Base-by-base conservation (phyloP, 1,140 invertebrate species). In the Dendroctonus valens region DNA sequence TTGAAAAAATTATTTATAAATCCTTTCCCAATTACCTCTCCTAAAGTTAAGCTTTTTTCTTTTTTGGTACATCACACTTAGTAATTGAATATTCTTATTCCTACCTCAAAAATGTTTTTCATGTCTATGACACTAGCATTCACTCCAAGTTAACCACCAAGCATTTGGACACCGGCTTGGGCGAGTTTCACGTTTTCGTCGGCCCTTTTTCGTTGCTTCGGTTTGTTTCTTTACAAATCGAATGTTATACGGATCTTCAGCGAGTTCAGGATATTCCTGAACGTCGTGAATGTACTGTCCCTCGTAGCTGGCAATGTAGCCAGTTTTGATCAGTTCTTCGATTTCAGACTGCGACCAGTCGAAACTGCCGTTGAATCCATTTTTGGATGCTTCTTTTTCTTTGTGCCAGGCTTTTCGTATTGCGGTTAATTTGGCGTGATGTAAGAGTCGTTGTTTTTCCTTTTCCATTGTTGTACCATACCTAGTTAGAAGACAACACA, bases 211-310 rank as follows among this genome's bases (percentile, higher is more conserved):
- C 38, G 84, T 82, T 67, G 83, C 81, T 62, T 85, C 85, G 2
- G 82, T 78, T 67, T 87, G 85, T 76, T 92, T 92, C 79, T 93
- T 94, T 8, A 90, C 84, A 75, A 96, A 94, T 26, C 57, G 11
- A 58, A 98, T 88, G 81, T 97, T 97, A 80, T 92, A 96, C 3
- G 94, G 94, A 82, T 98, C 96, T 80, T 97, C 95, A 9, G 94
- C 91, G 9, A 98, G 82, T 76, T 97, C 92, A 0, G 95, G 94
- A 82, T 94, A 97, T 12, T 88, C 81, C 70, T 89, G 87, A 12
- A 94, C 89, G 74, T 95, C 91, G 77, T 96, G 92, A 64, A 94
- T 89, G 81, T 96, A 96, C 73, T 94, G 90, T 53, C 91, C 92
- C 73, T 95, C 91, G 79, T 95, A 97, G 70, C 88, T 91, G 5